A percentile compares a stretch with the other conserved stretches of the same genome.
Evolutionary conservation across 2,113 vertebrate genomes (phyloP).

Genomic region (Donacobius atricapilla): DNA sequence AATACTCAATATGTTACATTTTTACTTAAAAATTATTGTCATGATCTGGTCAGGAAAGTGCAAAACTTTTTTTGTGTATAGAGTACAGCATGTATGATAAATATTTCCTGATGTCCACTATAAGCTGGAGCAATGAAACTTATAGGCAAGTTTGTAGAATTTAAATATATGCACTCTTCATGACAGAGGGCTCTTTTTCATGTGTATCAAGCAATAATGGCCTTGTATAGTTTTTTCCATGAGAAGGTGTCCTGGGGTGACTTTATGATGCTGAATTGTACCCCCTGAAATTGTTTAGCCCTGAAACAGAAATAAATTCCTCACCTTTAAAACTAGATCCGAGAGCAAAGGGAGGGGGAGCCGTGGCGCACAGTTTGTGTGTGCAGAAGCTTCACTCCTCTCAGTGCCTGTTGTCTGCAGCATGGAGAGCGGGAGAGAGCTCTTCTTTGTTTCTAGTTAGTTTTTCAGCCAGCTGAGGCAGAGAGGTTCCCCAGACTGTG

Average conservation of each 20-base stretch:
- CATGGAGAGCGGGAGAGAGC: too few relatives aligned
- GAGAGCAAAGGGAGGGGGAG: too few relatives aligned
- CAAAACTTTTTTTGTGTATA: background rate
- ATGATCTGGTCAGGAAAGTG: background rate
- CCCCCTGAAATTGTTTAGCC: background rate
- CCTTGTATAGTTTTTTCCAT: background rate
- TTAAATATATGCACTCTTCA: background rate
- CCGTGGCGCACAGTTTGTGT: fast-evolving
- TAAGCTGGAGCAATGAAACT: background rate
- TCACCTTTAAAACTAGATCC: background rate
- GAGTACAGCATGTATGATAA: background rate
- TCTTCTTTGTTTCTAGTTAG: background rate
- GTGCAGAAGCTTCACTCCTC: background rate
- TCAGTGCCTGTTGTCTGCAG: too few relatives aligned
- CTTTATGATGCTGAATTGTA: background rate
- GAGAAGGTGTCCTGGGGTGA: background rate
- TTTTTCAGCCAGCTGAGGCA: background rate
- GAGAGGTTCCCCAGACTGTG: background rate
- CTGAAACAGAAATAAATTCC: background rate
- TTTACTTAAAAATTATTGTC: background rate
- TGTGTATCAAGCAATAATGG: background rate
- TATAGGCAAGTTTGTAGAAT: background rate
- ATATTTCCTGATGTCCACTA: background rate
- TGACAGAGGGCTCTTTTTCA: background rate
- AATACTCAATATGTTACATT: background rate